A percentile compares a stretch with the other conserved stretches of the same genome.
Conservation (phyloP, 1,140 invertebrate genomes). For the Sitophilus oryzae region DNA sequence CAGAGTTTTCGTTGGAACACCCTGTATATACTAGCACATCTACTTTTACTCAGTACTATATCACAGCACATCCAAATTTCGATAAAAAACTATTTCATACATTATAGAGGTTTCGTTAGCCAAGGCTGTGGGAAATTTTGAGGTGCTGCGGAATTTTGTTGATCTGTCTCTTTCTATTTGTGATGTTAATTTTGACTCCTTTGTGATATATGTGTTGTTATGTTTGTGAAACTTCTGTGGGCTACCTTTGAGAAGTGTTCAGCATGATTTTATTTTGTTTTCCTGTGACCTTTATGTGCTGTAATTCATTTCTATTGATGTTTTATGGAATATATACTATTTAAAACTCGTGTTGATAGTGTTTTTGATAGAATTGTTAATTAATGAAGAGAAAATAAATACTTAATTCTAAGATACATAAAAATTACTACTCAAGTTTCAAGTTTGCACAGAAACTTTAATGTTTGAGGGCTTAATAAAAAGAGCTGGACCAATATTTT, state of each 20-base stretch:
- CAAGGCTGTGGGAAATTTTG: not conserved
- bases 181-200: not conserved
- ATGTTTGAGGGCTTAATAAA: too few species aligned
- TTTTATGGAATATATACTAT: too few species aligned
- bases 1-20: conserved; percentile 19
- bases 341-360: too few species aligned
- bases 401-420: too few species aligned
- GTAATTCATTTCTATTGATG: too few species aligned
- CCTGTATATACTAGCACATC: conserved; percentile 23
- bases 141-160: not conserved
- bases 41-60: not conserved
- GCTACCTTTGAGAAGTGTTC: not conserved
- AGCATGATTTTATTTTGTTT: not conserved
- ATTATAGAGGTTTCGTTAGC: too few species aligned
- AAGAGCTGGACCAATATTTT: too few species aligned
- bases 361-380: too few species aligned
- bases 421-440: too few species aligned
- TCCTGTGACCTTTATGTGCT: too few species aligned
- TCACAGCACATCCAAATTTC: conserved; percentile 17
- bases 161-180: not conserved
- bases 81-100: not conserved
- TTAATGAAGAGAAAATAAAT: too few species aligned
- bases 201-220: not conserved
- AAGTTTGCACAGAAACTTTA: too few species aligned
- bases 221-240: not conserved